phyloP scores from a whole-genome alignment of 2,113 vertebrate species.

The Platycercus adscitus region DNA sequence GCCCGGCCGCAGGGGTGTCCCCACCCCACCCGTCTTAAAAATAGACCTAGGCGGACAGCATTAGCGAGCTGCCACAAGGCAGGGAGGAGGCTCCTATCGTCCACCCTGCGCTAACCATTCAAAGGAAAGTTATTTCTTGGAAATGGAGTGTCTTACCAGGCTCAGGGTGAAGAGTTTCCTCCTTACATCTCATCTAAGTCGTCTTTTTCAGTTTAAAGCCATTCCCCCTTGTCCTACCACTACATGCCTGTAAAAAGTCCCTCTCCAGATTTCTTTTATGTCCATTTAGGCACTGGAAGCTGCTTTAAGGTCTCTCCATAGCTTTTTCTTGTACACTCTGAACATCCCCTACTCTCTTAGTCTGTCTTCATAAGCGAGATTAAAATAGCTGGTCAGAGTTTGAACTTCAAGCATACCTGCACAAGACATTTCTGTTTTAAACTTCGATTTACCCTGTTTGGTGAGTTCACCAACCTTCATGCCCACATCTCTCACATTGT shows the following conservation, averaged over 20 bases:
- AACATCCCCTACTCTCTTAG: background rate
- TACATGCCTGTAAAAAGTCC: background rate
- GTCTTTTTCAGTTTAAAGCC: background rate
- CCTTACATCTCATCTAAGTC: background rate
- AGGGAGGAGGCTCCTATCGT: fast-evolving
- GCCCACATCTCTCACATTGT: fast-evolving
- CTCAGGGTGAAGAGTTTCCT: background rate
- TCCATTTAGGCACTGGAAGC: background rate
- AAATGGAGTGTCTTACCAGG: background rate
- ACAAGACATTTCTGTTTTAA: background rate
- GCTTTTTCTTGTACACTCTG: background rate
- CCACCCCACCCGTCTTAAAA: background rate
- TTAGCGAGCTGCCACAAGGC: background rate
- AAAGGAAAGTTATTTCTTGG: background rate
- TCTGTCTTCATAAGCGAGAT: background rate
- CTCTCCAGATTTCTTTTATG: background rate
- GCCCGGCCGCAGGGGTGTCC: no score
- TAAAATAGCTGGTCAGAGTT: background rate
- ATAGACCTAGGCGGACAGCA: fast-evolving
- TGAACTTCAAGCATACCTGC: background rate
- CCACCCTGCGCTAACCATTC: fast-evolving
- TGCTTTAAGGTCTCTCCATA: background rate
- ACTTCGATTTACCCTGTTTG: fast-evolving
- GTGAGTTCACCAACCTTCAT: background rate
- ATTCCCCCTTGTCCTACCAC: background rate